Percentiles rank a stretch among this genome's conserved stretches.
Conservation (phyloP, 2,797 vertebrate species). For the Mycteria americana region DNA sequence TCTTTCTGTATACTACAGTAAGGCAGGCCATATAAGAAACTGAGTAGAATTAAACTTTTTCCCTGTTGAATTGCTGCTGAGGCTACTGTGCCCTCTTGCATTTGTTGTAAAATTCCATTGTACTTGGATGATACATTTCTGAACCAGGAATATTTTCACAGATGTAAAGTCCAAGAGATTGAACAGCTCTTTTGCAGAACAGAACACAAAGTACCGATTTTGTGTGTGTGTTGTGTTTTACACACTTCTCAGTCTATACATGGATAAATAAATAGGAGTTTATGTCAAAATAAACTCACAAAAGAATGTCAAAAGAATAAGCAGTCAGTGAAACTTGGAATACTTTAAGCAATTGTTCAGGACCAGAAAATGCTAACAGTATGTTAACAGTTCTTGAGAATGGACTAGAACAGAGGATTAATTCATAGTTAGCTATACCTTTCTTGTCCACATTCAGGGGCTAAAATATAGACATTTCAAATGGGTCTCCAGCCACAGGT, state of each 20-base stretch:
- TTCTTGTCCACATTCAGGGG: background rate
- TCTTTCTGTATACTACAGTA: background rate
- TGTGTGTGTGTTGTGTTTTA: background rate
- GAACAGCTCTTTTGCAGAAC: background rate
- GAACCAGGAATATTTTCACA: background rate
- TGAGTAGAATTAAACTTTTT: background rate
- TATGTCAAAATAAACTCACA: background rate
- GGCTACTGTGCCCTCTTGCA: background rate
- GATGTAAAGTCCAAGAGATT: background rate
- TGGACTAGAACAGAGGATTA: background rate
- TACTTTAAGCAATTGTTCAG: background rate
- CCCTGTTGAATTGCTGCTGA: background rate
- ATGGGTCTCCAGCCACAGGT: background rate
- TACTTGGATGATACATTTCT: background rate
- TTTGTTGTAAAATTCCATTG: background rate
- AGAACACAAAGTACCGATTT: background rate
- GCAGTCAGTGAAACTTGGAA: background rate
- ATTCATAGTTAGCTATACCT: background rate
- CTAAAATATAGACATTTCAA: background rate
- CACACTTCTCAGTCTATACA: background rate
- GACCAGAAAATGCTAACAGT: background rate
- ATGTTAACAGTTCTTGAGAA: background rate
- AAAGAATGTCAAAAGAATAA: background rate
- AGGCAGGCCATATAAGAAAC: background rate
- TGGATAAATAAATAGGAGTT: background rate